Evolutionary conservation across 2,797 vertebrate genomes (phyloP), one percentile per base, ranked within the genome.

Genomic region (Gadopsis bispinosus): DNA sequence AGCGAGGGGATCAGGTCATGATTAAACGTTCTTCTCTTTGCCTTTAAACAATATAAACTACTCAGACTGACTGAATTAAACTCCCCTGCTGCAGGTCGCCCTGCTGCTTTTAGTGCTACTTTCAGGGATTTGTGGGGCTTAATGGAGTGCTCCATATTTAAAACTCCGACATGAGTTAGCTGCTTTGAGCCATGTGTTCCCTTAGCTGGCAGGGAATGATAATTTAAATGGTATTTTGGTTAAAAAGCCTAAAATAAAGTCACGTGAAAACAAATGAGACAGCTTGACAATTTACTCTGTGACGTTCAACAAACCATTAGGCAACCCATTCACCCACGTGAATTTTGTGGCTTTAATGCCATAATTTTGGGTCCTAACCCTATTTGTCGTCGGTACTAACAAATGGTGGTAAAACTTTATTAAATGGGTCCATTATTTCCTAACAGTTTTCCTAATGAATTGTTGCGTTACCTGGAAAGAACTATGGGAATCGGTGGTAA

Each of bases 111-210:
- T 53, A 63, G 26, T 64, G 71, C 59, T 59, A 35, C 71, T 74
- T 14, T 69, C 20, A 68, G 59, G 69, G 59, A 63, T 74, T 33
- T 74, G 59, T 43, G 20, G 31, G 51, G 65, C 65, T 68, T 69
- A 74, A 58, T 69, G 65, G 26, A 63, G 14, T n/a, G 43, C 39
- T 62, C 64, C 26, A 45, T 73, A 47, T 54, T 67, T 35, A 73
- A 73, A 67, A 47, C 22, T 22, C 41, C 35, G 61, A 66, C 39
- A 37, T 22, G 56, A 31, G 54, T 41, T 22, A 2, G 59, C 41
- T 39, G 31, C 31, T 47, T 41, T 16, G 13, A 45, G 35, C 48
- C 10, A 10, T 20, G 10, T 20, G 17, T 17, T 62, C 50, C 12
- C 12, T 37, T 17, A 47, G 55, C 50, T 54, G 20, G 13, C 47